Conservation (phyloP, 1,140 invertebrate species). For the Ceratitis capitata region DNA sequence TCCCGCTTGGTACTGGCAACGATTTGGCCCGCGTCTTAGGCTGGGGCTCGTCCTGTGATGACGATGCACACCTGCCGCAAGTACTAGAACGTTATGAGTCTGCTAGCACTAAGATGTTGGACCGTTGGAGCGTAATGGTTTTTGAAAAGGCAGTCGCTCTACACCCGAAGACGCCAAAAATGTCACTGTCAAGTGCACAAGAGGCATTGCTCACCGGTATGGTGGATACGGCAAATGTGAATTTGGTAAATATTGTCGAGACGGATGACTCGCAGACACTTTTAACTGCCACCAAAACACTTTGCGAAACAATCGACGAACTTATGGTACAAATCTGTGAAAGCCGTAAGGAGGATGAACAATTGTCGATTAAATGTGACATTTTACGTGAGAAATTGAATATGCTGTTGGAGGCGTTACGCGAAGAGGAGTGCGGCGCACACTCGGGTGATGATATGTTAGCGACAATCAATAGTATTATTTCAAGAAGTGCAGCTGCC, state of each 20-base stretch:
- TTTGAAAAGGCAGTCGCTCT: slow-evolving; percentile 80
- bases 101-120: slow-evolving; percentile 94
- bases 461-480: slow-evolving; percentile 57
- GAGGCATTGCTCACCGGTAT: slow-evolving; percentile 73
- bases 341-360: slow-evolving; percentile 71
- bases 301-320: slow-evolving; percentile 85
- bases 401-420: slow-evolving; percentile 76
- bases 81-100: slow-evolving; percentile 93
- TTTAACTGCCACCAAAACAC: slow-evolving; percentile 80
- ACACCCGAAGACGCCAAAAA: slow-evolving; percentile 66
- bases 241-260: slow-evolving; percentile 88
- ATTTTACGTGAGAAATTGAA: slow-evolving; percentile 82
- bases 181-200: slow-evolving; percentile 68
- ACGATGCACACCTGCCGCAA: slow-evolving; percentile 91
- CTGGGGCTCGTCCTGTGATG: slow-evolving; percentile 96
- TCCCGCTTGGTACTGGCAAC: slow-evolving; percentile 95
- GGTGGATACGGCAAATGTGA: slow-evolving; percentile 82
- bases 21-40: slow-evolving; percentile 93
- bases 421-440: slow-evolving; percentile 70
- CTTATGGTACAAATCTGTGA: slow-evolving; percentile 74
- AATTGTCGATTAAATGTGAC: slow-evolving; percentile 76
- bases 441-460: slow-evolving; percentile 60
- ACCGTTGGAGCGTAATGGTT: slow-evolving; percentile 95
- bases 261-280: slow-evolving; percentile 82
- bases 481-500: slow-evolving; percentile 49